phyloP scores from a whole-genome alignment of 2,888 invertebrate species.

The Diaprepes abbreviatus region DNA sequence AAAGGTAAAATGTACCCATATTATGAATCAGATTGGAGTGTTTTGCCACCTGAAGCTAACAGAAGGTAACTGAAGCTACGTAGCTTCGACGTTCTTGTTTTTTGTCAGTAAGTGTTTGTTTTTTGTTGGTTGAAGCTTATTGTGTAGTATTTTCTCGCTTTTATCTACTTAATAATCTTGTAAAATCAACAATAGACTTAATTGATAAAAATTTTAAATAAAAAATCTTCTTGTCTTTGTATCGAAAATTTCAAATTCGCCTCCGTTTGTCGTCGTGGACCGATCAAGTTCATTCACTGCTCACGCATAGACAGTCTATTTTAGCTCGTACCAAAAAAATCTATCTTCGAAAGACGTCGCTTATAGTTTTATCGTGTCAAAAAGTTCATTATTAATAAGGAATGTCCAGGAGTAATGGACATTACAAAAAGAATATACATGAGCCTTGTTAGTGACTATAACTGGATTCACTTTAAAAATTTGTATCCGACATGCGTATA shows the following conservation, averaged over 20 bases:
- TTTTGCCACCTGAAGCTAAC: slow-evolving; percentile 87
- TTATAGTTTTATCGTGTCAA: not conserved
- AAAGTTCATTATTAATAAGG: not conserved
- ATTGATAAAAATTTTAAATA: slow-evolving; percentile 11
- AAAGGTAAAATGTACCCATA: slow-evolving; percentile 70
- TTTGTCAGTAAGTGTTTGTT: slow-evolving; percentile 15
- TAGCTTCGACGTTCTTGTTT: not conserved
- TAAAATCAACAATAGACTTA: slow-evolving; percentile 15
- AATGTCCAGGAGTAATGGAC: not conserved
- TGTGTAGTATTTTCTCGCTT: slow-evolving; percentile 10
- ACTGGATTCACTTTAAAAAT: too few species aligned
- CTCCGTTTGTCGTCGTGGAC: not conserved
- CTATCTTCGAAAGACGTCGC: not conserved
- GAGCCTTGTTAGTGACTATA: too few species aligned
- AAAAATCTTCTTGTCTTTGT: not conserved
- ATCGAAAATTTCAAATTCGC: not conserved
- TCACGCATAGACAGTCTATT: not conserved
- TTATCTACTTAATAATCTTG: slow-evolving; percentile 1
- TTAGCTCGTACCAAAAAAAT: not conserved
- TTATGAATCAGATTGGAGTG: slow-evolving; percentile 88
- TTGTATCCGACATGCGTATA: too few species aligned
- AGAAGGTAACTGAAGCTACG: slow-evolving; percentile 75
- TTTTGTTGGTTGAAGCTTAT: slow-evolving; percentile 29
- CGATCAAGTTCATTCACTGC: not conserved
- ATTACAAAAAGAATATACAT: not conserved